A percentile compares a stretch with the other conserved stretches of the same genome.
phyloP scores from a whole-genome alignment of 2,797 vertebrate genomes.

The Cossypha niveicapilla region DNA sequence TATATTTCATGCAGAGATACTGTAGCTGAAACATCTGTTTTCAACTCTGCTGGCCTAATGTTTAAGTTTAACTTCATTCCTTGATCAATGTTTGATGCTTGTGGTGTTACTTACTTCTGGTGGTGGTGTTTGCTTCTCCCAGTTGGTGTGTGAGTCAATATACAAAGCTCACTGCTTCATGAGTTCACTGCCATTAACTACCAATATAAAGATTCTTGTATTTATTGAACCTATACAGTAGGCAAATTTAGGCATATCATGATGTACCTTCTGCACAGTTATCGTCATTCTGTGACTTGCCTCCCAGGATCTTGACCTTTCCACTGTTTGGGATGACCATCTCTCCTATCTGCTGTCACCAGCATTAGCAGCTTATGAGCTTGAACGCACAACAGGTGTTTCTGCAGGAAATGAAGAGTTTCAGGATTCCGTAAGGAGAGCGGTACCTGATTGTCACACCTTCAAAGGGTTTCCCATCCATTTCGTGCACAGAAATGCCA shows the following conservation, averaged over 20 bases:
- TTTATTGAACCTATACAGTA: neutral
- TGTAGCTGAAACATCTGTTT: neutral
- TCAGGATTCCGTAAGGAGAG: slow-evolving; percentile 91
- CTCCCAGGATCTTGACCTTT: slow-evolving; percentile 86
- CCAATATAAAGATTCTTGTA: neutral
- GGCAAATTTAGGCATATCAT: neutral
- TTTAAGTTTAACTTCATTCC: neutral
- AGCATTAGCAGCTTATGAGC: slow-evolving; percentile 90
- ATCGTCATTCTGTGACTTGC: neutral
- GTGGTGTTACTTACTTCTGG: neutral
- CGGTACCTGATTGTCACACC: slow-evolving; percentile 93
- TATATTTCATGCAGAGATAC: neutral
- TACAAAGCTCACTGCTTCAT: neutral
- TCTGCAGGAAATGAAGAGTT: slow-evolving; percentile 96
- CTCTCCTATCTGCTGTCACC: slow-evolving; percentile 93
- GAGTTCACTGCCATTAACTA: neutral
- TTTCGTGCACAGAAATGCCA: slow-evolving; percentile 90
- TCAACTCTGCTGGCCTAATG: neutral
- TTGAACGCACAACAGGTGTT: slow-evolving; percentile 86
- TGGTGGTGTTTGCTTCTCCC: neutral
- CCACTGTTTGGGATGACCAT: slow-evolving; percentile 93
- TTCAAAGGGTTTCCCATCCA: slow-evolving; percentile 98
- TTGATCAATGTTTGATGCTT: neutral
- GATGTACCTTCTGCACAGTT: neutral
- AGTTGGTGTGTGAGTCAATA: neutral